These are phyloP conservation scores for Miltochrista miniata DNA, from an alignment of 2,888 invertebrate genomes.

Conservation along the genomic window DNA sequence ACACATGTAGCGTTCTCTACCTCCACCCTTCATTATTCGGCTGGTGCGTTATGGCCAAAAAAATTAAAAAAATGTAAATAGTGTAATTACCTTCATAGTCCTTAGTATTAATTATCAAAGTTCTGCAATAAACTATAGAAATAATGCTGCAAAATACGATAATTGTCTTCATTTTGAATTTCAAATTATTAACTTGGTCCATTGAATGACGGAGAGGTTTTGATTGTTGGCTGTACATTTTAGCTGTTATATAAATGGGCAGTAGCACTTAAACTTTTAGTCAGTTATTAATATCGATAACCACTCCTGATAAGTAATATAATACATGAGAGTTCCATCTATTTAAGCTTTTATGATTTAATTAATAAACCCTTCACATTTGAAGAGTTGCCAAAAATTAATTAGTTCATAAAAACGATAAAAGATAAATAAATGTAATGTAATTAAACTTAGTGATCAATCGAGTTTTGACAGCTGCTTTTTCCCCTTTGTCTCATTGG, in stretches of 20 bases:
- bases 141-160: constrained; percentile 48
- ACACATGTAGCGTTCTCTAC: too few relatives aligned
- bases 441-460: too few relatives aligned
- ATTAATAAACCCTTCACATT: constrained; percentile 18
- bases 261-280: constrained; percentile 43
- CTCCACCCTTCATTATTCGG: too few relatives aligned
- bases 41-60: too few relatives aligned
- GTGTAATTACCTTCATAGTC: constrained; percentile 31
- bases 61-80: too few relatives aligned
- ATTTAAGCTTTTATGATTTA: constrained; percentile 25
- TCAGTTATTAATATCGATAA: constrained; percentile 31
- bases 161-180: constrained; percentile 53
- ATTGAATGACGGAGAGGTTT: constrained; percentile 28
- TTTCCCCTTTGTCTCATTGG: too few relatives aligned
- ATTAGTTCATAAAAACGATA: too few relatives aligned
- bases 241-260: constrained; percentile 42
- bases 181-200: constrained; percentile 26
- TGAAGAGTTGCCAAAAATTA: neutral
- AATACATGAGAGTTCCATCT: neutral
- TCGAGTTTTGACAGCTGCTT: too few relatives aligned
- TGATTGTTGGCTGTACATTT: constrained; percentile 14
- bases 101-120: constrained; percentile 40
- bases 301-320: constrained; percentile 36
- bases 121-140: constrained; percentile 51
- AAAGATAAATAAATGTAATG: too few relatives aligned